A percentile compares a stretch with the other conserved stretches of the same genome.
These are phyloP conservation scores for Pardalotus punctatus DNA, from an alignment of 2,113 vertebrate species.

Conservation along the genomic window DNA sequence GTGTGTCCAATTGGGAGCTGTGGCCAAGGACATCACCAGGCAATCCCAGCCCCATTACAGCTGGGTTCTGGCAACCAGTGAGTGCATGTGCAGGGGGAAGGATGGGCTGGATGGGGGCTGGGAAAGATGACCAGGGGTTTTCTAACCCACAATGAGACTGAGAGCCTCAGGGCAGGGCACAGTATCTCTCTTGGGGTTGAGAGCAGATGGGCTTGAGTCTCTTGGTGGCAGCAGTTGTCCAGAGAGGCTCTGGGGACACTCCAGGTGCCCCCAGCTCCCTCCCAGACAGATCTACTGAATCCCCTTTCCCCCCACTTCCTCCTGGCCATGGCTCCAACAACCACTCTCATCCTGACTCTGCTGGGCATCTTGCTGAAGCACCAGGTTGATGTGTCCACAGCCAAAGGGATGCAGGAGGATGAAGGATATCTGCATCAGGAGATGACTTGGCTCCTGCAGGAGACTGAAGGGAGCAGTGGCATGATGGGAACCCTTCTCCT, in stretches of 20 bases:
- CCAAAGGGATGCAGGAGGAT: fast-evolving
- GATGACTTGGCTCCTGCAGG: background rate
- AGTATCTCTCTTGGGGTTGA: background rate
- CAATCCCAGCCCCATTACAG: background rate
- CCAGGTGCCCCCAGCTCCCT: background rate
- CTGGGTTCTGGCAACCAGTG: background rate
- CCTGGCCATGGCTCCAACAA: background rate
- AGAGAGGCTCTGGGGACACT: background rate
- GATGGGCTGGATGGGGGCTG: too few relatives aligned
- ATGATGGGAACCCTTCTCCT: background rate
- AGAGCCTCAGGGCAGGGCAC: background rate
- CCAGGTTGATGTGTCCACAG: too few relatives aligned
- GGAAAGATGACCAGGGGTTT: background rate
- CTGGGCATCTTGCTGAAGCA: background rate
- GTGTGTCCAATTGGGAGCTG: background rate
- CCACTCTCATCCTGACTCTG: background rate
- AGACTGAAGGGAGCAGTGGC: background rate
- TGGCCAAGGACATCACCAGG: background rate
- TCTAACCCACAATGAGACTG: background rate
- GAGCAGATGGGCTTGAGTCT: background rate
- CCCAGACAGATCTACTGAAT: background rate
- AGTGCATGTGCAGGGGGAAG: fast-evolving
- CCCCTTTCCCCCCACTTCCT: background rate
- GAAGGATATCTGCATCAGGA: background rate
- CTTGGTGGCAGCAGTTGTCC: background rate